Evolutionary conservation across 1,140 invertebrate genomes (phyloP).

Genomic region (Mylabris phalerata): DNA sequence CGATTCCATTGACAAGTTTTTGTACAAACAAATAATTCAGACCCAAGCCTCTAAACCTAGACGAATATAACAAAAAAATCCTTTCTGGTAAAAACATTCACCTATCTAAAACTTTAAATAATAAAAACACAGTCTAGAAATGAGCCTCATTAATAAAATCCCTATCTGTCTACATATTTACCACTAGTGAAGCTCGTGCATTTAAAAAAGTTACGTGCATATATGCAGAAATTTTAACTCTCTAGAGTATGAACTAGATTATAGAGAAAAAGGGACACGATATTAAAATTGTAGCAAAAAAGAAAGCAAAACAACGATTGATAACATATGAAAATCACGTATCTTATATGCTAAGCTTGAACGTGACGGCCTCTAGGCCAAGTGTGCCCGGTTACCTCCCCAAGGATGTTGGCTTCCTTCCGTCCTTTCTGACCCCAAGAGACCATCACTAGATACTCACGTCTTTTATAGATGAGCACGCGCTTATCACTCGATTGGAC

Average conservation of each 20-base stretch:
- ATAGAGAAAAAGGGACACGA: neutral
- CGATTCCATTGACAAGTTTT: too few relatives aligned
- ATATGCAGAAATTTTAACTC: neutral
- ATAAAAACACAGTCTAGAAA: too few relatives aligned
- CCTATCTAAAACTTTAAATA: too few relatives aligned
- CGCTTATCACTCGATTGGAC: conserved; percentile 13
- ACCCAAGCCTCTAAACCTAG: too few relatives aligned
- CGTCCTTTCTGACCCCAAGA: conserved; percentile 1
- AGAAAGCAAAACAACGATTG: neutral
- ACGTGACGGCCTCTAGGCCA: conserved; percentile 5
- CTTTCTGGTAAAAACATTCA: too few relatives aligned
- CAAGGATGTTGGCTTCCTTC: conserved; percentile 2
- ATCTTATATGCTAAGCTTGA: conserved; percentile 5
- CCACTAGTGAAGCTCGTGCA: too few relatives aligned
- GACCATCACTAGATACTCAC: conserved; percentile 1
- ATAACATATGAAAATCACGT: conserved; percentile 15
- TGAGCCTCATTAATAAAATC: too few relatives aligned
- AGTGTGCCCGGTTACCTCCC: neutral
- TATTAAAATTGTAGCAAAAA: neutral
- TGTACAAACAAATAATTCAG: too few relatives aligned
- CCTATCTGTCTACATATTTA: too few relatives aligned
- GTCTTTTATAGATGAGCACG: conserved; percentile 7
- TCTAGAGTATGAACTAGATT: neutral
- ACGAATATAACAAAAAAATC: too few relatives aligned
- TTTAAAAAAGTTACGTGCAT: too few relatives aligned